Conservation (phyloP, 1,140 invertebrate genomes). For the Drosophila equinoxialis region DNA sequence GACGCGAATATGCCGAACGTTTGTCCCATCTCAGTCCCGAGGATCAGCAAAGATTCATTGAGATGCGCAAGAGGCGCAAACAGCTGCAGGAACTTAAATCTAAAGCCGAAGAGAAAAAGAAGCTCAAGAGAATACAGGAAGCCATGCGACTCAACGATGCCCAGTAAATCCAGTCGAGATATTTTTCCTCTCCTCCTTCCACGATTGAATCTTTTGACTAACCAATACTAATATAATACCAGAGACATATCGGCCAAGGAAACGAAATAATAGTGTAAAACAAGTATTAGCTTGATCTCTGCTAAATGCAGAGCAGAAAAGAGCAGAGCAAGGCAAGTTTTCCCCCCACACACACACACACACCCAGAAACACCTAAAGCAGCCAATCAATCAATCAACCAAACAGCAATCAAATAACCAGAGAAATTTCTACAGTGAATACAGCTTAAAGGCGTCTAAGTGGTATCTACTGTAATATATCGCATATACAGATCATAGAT, state of each 20-base stretch:
- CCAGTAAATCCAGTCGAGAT: conserved; percentile 34
- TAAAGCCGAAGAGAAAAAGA: conserved; percentile 50
- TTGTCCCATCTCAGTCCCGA: conserved; percentile 58
- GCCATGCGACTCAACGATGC: conserved; percentile 65
- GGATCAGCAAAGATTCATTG: conserved; percentile 66
- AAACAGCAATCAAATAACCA: conserved; percentile 10
- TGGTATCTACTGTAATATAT: conserved; percentile 12
- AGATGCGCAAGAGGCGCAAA: conserved; percentile 77
- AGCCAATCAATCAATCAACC: conserved; percentile 20
- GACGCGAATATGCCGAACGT: conserved; percentile 54
- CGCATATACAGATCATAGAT: conserved; percentile 10
- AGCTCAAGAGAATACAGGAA: conserved; percentile 69
- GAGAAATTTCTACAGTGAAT: conserved; percentile 48
- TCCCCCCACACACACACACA: conserved; percentile 7
- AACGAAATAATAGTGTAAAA: conserved; percentile 4
- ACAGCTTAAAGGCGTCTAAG: conserved; percentile 10
- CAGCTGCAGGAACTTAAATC: conserved; percentile 45
- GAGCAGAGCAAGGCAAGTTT: conserved; percentile 2
- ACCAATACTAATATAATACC: conserved; percentile 45
- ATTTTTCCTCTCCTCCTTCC: neutral
- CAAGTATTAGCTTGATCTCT: conserved; percentile 13
- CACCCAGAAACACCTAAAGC: neutral
- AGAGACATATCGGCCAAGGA: conserved; percentile 50
- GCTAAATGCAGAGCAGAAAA: neutral
- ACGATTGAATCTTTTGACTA: conserved; percentile 19